phyloP scores from a whole-genome alignment of 2,888 invertebrate genomes.

The Lasioglossum calceatum region DNA sequence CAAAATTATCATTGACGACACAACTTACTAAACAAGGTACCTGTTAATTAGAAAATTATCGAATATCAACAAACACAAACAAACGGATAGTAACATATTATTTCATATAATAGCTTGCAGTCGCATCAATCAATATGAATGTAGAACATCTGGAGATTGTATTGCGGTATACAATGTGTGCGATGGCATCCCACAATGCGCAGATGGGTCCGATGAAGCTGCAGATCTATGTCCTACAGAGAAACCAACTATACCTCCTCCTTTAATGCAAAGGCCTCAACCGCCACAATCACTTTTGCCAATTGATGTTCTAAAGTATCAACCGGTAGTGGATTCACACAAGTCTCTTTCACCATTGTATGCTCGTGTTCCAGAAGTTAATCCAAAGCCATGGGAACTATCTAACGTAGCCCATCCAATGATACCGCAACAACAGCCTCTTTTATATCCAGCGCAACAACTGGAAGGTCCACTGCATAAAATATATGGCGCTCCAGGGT shows the following conservation, averaged over 20 bases:
- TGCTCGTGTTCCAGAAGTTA: constrained; percentile 68
- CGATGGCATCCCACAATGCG: constrained; percentile 96
- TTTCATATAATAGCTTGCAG: constrained; percentile 87
- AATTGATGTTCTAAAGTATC: constrained; percentile 75
- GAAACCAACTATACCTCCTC: constrained; percentile 82
- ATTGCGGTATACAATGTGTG: constrained; percentile 98
- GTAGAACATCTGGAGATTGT: constrained; percentile 94
- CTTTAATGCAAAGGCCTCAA: constrained; percentile 71
- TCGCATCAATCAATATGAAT: constrained; percentile 93
- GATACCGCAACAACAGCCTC: constrained; percentile 72
- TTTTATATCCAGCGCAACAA: constrained; percentile 74
- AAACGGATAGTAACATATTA: constrained; percentile 26
- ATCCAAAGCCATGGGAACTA: constrained; percentile 74
- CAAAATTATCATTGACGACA: constrained; percentile 72
- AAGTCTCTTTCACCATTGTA: constrained; percentile 76
- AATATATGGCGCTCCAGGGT: constrained; percentile 73
- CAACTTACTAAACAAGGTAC: constrained; percentile 73
- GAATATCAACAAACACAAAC: neutral
- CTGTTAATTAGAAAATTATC: constrained; percentile 10
- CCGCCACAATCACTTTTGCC: constrained; percentile 68
- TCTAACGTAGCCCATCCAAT: constrained; percentile 69
- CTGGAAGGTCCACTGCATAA: constrained; percentile 70
- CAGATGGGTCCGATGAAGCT: constrained; percentile 96
- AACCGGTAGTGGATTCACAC: constrained; percentile 75
- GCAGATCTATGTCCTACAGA: constrained; percentile 90